Base-by-base conservation (phyloP, 2,797 vertebrate genomes). In the Tangara arthus region DNA sequence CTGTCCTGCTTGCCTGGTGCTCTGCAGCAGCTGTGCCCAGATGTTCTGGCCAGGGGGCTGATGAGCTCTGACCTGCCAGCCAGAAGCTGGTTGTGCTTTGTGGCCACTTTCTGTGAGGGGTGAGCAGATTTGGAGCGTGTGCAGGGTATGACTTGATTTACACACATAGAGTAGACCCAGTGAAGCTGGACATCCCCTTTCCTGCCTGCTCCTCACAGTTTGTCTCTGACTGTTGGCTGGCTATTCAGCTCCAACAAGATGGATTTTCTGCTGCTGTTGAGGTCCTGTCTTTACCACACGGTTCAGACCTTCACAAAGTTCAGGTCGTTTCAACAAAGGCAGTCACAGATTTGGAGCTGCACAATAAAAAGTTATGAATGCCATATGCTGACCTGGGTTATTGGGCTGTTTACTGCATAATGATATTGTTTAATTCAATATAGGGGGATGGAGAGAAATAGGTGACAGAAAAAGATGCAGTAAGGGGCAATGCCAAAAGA, bases 281-380 rank as follows among this genome's bases (percentile, higher is more conserved):
- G 63, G 47, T 35, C 49, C 22, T 78, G 16, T 16, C 39, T 87
- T 81, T 60, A 23, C 15, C 30, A 60, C 11, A 3, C 0, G 0
- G 30, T 68, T 92, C 68, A 87, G 57, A 84, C 41, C 15, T 68
- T 73, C 56, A 42, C 28, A 69, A 72, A 81, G 87, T 78, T 89
- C 56, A 52, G 55, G 79, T 13, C 16, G 8, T 52, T 93, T 83
- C 79, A 78, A 34, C 30, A 37, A 72, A 81, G 42, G 41, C 55
- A 76, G 79, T 61, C 65, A 50, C 37, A n/a, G 53, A 78, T 88
- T 78, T 85, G 93, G 82, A 93, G 72, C 69, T 81, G 55, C 28
- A 27, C 47, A 76, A 47, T 63, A 88, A 88, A 78, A 93, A 46
- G 7, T 88, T 93, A 76, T 34, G 80, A 93, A 86, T 92, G 70